Conservation (phyloP, 2,797 vertebrate species). For the Falco novaeseelandiae region DNA sequence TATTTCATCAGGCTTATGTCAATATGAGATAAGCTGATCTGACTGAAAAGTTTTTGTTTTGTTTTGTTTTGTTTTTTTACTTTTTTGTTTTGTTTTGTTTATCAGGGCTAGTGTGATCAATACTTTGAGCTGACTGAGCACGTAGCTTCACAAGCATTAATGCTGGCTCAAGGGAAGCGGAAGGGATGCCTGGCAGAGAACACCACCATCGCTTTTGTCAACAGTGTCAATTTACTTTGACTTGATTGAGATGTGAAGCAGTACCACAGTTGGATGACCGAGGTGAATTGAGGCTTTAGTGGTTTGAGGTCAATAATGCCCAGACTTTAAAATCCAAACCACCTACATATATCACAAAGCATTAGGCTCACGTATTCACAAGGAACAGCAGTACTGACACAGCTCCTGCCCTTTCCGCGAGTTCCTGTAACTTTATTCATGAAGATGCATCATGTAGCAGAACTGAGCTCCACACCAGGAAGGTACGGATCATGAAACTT, state of each 20-base stretch:
- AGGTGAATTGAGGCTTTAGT: slow-evolving; percentile 32
- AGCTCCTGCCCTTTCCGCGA: background rate
- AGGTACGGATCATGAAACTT: background rate
- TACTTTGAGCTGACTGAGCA: background rate
- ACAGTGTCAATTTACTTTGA: background rate
- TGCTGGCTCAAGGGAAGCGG: background rate
- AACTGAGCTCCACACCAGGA: background rate
- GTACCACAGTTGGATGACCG: background rate
- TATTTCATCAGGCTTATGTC: background rate
- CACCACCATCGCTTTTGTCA: background rate
- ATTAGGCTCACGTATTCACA: slow-evolving; percentile 6
- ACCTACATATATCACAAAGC: slow-evolving; percentile 10
- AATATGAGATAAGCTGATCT: background rate
- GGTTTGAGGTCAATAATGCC: slow-evolving; percentile 24
- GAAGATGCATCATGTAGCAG: background rate
- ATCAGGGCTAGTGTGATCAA: background rate
- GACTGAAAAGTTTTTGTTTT: background rate
- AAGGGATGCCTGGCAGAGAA: background rate
- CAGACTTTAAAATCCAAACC: slow-evolving; percentile 13
- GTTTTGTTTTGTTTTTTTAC: background rate
- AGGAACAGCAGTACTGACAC: background rate
- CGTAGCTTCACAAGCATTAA: background rate
- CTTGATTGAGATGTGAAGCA: slow-evolving; percentile 27
- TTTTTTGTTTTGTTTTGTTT: background rate
- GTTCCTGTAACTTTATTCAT: background rate